Conservation (phyloP, 1,140 invertebrate species). For the Pomacea maculata region DNA sequence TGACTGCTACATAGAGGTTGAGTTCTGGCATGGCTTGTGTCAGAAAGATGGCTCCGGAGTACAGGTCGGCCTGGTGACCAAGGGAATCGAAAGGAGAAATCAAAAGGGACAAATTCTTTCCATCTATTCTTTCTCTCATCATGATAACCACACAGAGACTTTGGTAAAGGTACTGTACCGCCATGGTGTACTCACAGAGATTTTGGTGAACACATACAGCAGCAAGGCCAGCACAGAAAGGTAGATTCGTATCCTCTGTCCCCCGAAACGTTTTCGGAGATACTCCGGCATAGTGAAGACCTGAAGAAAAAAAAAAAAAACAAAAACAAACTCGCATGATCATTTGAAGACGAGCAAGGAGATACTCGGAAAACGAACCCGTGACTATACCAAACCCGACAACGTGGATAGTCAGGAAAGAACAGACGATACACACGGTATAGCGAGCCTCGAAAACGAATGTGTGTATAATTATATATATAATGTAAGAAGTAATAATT, state of each 20-base stretch:
- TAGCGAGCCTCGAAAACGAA: background rate
- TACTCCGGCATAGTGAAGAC: constrained; percentile 75
- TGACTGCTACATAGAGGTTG: constrained; percentile 66
- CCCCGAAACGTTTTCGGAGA: constrained; percentile 71
- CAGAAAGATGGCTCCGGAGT: constrained; percentile 71
- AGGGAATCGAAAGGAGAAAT: background rate
- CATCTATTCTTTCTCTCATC: no score
- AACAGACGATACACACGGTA: background rate
- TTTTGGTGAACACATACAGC: constrained; percentile 74
- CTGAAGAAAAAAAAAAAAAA: constrained; percentile 37
- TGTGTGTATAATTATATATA: no score
- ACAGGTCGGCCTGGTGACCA: constrained; percentile 69
- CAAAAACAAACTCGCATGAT: background rate
- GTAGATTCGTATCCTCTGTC: constrained; percentile 71
- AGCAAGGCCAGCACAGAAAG: constrained; percentile 70
- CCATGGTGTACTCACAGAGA: constrained; percentile 67
- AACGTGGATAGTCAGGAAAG: constrained; percentile 1
- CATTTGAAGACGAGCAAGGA: background rate
- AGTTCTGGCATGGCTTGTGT: constrained; percentile 65
- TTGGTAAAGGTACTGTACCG: no score
- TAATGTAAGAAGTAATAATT: no score
- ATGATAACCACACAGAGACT: no score
- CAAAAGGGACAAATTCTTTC: no score
- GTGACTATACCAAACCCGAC: background rate
- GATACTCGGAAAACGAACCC: background rate